phyloP scores from a whole-genome alignment of 2,113 vertebrate species.

The Megatriorchis doriae region DNA sequence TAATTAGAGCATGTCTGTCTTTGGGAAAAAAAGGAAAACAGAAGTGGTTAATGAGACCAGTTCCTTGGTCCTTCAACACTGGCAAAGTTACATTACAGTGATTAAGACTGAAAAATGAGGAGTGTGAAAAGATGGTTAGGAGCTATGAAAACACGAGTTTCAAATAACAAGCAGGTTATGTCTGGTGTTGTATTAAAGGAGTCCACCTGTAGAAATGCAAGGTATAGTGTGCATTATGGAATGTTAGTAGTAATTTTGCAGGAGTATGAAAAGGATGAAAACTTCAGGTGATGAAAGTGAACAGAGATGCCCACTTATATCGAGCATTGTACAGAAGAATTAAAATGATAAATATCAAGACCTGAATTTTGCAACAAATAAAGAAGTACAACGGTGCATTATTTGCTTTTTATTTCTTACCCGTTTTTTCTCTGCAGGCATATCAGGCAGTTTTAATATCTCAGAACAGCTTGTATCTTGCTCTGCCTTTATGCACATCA shows the following conservation, averaged over 20 bases:
- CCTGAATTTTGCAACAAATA: not conserved
- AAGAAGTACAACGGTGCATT: not conserved
- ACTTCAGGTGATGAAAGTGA: not conserved
- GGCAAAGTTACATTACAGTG: not conserved
- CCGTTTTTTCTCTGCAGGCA: not conserved
- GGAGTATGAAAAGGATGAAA: not conserved
- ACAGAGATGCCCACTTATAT: not conserved
- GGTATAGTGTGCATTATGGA: not conserved
- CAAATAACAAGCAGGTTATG: not conserved
- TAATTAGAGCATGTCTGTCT: conserved; percentile 45
- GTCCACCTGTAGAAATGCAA: not conserved
- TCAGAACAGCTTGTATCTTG: not conserved
- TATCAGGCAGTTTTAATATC: not conserved
- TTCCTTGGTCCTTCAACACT: not conserved
- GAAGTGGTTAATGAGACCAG: conserved; percentile 2
- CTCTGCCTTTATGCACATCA: not conserved
- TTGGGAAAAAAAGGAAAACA: not conserved
- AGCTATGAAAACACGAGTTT: not conserved
- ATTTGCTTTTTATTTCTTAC: not conserved
- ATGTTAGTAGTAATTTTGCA: not conserved
- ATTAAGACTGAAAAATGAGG: conserved; percentile 24
- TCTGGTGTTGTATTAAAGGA: not conserved
- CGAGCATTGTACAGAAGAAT: not conserved
- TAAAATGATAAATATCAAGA: not conserved
- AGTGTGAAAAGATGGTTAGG: not conserved